Percentiles rank a stretch among this genome's conserved stretches.
These are phyloP conservation scores for Dendrolimus pini DNA, from an alignment of 2,888 invertebrate genomes.

Conservation along the genomic window DNA sequence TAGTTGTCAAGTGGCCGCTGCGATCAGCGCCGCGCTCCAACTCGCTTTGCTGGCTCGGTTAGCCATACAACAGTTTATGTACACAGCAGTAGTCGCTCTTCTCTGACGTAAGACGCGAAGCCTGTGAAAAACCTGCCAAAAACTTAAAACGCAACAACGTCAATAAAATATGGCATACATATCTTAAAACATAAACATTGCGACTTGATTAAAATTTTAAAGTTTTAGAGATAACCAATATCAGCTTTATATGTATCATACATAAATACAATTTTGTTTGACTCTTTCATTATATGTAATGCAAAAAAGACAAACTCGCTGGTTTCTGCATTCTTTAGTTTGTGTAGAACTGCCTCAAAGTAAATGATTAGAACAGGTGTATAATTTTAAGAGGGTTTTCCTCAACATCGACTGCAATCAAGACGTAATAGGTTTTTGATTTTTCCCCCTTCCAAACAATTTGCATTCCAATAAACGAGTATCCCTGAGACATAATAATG, in stretches of 20 bases:
- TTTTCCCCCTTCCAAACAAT: too few relatives aligned
- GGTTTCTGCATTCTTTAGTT: background rate
- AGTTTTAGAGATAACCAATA: background rate
- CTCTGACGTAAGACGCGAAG: constrained; percentile 20
- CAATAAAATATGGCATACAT: constrained; percentile 3
- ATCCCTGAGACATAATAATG: too few relatives aligned
- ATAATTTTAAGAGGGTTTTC: background rate
- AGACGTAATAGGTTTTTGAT: background rate
- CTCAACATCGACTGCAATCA: constrained; percentile 5
- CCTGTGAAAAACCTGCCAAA: constrained; percentile 23
- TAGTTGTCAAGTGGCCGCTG: constrained; percentile 23
- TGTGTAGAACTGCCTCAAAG: background rate
- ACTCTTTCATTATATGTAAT: background rate
- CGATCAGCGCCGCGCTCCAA: constrained; percentile 38
- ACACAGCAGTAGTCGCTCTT: constrained; percentile 19
- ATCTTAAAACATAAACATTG: background rate
- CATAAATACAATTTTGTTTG: background rate
- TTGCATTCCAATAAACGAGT: too few relatives aligned
- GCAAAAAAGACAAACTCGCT: background rate
- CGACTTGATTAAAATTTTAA: background rate
- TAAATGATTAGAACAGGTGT: background rate
- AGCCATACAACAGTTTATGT: constrained; percentile 26
- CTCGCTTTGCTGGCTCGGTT: constrained; percentile 36
- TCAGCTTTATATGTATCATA: background rate
- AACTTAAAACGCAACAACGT: constrained; percentile 17